Percentiles rank a stretch among this genome's conserved stretches.
Evolutionary conservation across 2,797 vertebrate genomes (phyloP).

Genomic region (Danio aesculapii): DNA sequence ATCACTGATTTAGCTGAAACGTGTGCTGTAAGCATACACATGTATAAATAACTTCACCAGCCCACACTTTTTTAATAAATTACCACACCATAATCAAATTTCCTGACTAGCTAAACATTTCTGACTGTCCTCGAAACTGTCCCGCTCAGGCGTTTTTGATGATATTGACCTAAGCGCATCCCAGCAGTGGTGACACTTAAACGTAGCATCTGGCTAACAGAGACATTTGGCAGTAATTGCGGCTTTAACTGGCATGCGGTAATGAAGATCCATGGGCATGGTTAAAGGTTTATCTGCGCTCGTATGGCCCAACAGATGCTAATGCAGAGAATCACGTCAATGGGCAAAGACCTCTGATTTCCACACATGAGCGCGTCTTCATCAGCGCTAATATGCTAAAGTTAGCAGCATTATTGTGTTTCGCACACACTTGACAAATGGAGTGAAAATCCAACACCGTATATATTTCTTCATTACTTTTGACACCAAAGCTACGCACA

Average conservation of each 20-base stretch:
- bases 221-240: slow-evolving; percentile 73
- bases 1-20: neutral
- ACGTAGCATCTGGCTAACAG: slow-evolving; percentile 61
- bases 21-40: neutral
- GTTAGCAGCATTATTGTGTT: slow-evolving; percentile 29
- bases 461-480: slow-evolving; percentile 37
- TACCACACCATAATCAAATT: too few relatives aligned
- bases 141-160: slow-evolving; percentile 38
- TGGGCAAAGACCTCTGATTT: slow-evolving; percentile 56
- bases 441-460: neutral
- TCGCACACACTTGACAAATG: neutral
- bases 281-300: slow-evolving; percentile 76
- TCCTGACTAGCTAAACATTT: neutral
- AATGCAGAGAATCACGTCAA: slow-evolving; percentile 68
- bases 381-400: slow-evolving; percentile 52
- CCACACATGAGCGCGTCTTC: slow-evolving; percentile 51
- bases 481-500: slow-evolving; percentile 17
- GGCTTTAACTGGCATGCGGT: slow-evolving; percentile 74
- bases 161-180: slow-evolving; percentile 44
- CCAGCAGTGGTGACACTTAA: slow-evolving; percentile 46
- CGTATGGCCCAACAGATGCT: slow-evolving; percentile 81
- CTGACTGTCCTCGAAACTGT: slow-evolving; percentile 19
- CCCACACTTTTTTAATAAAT: neutral
- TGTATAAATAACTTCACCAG: neutral
- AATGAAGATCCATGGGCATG: slow-evolving; percentile 82